Conservation (phyloP, 2,113 vertebrate genomes). For the chimpanzee (Pan troglodytes) region DNA sequence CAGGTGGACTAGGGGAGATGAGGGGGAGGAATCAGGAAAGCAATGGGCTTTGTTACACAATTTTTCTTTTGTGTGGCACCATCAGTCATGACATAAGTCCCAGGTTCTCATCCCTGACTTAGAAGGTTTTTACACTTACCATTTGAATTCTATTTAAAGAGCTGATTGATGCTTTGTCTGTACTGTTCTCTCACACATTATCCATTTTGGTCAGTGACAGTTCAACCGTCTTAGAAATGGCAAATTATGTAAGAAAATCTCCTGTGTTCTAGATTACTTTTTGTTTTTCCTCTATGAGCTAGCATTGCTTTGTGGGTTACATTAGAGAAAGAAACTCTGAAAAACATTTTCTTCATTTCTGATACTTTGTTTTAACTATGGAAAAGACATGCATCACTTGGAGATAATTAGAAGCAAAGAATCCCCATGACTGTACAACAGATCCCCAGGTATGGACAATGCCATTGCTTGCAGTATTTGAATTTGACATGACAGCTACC, state of each 20-base stretch:
- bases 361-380: background rate
- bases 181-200: background rate
- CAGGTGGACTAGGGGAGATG: background rate
- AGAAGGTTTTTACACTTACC: background rate
- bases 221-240: background rate
- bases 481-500: slow-evolving; percentile 57
- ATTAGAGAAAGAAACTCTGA: background rate
- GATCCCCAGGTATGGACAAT: background rate
- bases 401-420: slow-evolving; percentile 45
- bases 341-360: background rate
- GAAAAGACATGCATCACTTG: background rate
- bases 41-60: background rate
- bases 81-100: background rate
- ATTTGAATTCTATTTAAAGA: background rate
- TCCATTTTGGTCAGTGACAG: background rate
- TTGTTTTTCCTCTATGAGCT: background rate
- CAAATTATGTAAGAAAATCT: background rate
- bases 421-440: background rate
- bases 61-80: background rate
- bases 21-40: background rate
- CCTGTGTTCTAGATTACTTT: background rate
- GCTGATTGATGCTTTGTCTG: background rate
- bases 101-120: background rate
- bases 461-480: background rate
- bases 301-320: background rate